A percentile compares a stretch with the other conserved stretches of the same genome.
phyloP scores from a whole-genome alignment of 2,888 invertebrate genomes.

The Nemotelus nigrinus region DNA sequence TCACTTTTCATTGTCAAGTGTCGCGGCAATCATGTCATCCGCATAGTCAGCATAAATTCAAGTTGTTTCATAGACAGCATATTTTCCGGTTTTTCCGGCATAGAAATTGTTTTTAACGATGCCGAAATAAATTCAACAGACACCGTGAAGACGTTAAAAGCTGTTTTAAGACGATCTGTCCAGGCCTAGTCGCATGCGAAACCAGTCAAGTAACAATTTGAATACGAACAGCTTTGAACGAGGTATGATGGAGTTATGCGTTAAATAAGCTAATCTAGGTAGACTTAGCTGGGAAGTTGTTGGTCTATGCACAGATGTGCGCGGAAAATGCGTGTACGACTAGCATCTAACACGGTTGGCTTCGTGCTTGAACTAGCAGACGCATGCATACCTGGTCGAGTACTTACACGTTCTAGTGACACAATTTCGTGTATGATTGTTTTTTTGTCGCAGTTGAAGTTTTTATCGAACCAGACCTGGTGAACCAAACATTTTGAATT shows the following conservation, averaged over 20 bases:
- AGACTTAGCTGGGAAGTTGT: no score
- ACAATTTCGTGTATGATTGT: neutral
- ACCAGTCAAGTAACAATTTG: neutral
- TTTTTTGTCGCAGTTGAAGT: no score
- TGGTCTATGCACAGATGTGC: no score
- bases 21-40: no score
- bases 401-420: neutral
- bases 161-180: neutral
- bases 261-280: no score
- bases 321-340: neutral
- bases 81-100: neutral
- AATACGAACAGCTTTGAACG: neutral
- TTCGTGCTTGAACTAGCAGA: neutral
- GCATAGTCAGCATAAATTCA: neutral
- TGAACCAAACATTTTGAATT: no score
- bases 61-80: neutral
- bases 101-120: neutral
- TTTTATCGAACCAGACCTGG: no score
- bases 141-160: neutral
- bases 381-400: neutral
- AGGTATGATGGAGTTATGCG: neutral
- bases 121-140: neutral
- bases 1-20: no score
- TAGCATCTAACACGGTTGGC: neutral
- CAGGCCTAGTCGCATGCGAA: neutral